These are phyloP conservation scores for Aramus guarauna DNA, from an alignment of 2,113 vertebrate genomes.

Conservation along the genomic window DNA sequence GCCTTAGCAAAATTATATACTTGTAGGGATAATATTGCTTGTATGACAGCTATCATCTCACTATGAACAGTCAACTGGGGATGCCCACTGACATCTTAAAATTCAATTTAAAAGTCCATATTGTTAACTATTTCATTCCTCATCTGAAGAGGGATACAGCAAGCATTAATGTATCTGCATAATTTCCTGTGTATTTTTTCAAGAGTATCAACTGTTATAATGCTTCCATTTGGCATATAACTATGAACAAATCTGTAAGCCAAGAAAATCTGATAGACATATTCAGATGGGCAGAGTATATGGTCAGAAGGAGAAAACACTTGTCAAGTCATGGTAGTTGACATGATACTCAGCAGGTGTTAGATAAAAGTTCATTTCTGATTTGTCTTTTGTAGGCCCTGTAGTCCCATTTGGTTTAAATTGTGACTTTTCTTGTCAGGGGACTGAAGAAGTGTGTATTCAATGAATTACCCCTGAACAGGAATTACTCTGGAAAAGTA, in stretches of 20 bases:
- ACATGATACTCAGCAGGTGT: background rate
- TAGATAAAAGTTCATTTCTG: background rate
- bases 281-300: background rate
- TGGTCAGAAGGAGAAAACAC: background rate
- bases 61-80: background rate
- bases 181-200: background rate
- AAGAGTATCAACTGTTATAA: background rate
- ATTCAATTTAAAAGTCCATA: background rate
- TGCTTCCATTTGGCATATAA: no score
- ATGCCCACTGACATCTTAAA: background rate
- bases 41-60: background rate
- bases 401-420: background rate
- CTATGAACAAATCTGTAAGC: background rate
- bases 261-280: background rate
- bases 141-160: background rate
- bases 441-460: background rate
- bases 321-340: background rate
- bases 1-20: background rate
- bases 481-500: background rate
- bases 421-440: background rate
- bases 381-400: background rate
- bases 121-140: background rate
- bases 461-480: background rate
- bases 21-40: background rate
- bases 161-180: background rate